phyloP scores from a whole-genome alignment of 1,140 invertebrate species.

The Triops longicaudatus region DNA sequence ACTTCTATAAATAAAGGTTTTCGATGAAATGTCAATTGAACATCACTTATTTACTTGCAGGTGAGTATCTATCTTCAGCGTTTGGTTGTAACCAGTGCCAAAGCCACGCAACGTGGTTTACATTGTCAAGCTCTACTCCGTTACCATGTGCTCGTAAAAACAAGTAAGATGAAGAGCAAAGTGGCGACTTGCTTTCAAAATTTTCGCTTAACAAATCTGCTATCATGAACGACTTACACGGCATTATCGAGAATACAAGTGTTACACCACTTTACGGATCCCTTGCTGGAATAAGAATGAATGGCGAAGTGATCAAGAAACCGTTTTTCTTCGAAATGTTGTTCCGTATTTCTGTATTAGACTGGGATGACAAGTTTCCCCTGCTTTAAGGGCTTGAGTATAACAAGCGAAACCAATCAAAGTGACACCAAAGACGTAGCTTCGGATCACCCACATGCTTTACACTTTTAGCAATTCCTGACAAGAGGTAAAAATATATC shows the following conservation, averaged over 20 bases:
- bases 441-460: slow-evolving; percentile 1
- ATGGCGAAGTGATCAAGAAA: background rate
- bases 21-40: background rate
- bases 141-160: background rate
- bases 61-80: background rate
- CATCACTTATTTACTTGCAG: background rate
- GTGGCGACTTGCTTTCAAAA: background rate
- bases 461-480: background rate
- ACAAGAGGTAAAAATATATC: background rate
- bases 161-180: background rate
- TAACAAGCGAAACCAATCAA: background rate
- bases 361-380: slow-evolving; percentile 6
- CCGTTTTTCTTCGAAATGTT: background rate
- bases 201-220: background rate
- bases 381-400: background rate
- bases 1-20: background rate
- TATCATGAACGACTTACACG: background rate
- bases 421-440: slow-evolving; percentile 7
- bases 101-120: background rate
- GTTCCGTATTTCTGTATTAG: background rate
- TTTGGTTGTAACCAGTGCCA: background rate
- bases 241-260: background rate
- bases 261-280: background rate
- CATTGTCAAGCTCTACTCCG: background rate
- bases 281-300: background rate